Evolutionary conservation across 2,888 invertebrate genomes (phyloP).

Genomic region (Drosophila paracracens): DNA sequence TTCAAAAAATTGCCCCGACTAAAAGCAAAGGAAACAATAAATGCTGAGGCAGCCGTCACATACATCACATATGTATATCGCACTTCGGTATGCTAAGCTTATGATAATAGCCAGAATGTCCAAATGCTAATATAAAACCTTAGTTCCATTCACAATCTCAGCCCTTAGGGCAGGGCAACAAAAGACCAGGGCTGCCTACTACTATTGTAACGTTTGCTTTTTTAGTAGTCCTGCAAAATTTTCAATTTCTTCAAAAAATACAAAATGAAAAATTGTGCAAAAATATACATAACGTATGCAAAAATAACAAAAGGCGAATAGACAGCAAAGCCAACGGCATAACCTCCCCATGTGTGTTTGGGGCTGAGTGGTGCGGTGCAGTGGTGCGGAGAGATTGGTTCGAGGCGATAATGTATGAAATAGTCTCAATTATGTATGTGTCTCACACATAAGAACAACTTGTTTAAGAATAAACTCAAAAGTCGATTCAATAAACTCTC

Average conservation of each 20-base stretch:
- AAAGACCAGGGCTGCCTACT: slow-evolving; percentile 1
- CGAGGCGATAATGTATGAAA: slow-evolving; percentile 13
- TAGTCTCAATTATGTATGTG: slow-evolving; percentile 8
- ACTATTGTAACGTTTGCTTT: slow-evolving; percentile 15
- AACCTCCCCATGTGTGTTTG: slow-evolving; percentile 10
- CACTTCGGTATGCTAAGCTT: slow-evolving; percentile 58
- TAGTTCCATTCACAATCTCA: slow-evolving; percentile 28
- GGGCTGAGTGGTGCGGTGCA: background rate
- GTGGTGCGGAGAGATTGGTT: slow-evolving; percentile 19
- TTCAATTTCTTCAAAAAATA: slow-evolving; percentile 56
- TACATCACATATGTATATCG: slow-evolving; percentile 2
- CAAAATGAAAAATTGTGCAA: slow-evolving; percentile 55
- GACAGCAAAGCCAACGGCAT: slow-evolving; percentile 24
- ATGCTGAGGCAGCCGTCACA: slow-evolving; percentile 25
- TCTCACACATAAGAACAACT: background rate
- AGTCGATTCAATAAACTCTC: background rate
- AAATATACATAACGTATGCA: slow-evolving; percentile 59
- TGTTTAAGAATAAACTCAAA: background rate
- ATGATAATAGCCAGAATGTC: slow-evolving; percentile 62
- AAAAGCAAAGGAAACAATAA: slow-evolving; percentile 41
- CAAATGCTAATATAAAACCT: slow-evolving; percentile 61
- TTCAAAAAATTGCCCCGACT: slow-evolving; percentile 41
- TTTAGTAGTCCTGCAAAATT: slow-evolving; percentile 36
- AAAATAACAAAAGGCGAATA: slow-evolving; percentile 60
- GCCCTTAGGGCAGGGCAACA: slow-evolving; percentile 39